Base-by-base conservation (phyloP, 2,797 vertebrate species). In the Diglossa cyanea region DNA sequence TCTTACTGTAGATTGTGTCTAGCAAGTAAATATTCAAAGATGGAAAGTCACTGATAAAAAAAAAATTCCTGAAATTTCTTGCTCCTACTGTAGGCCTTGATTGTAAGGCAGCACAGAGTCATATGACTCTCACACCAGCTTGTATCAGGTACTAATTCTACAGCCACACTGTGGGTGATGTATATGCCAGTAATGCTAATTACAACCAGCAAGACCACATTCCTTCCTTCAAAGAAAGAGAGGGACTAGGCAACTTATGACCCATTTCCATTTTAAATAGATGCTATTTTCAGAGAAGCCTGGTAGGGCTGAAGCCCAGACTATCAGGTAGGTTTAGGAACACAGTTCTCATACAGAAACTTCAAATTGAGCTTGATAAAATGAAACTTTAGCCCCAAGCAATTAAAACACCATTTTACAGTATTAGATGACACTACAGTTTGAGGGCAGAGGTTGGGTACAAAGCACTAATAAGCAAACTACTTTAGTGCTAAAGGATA, bases 261-360 rank as follows among this genome's bases (percentile, higher is more conserved):
- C 96, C 91, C 21, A 54, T 86, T 95, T 97, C 80, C 92, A 95
- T 94, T 94, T 92, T 93, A 96, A 97, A 82, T 25, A 95, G 95
- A 33, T 5, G 13, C 19, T 70, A 2, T 84, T 93, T 86, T 92
- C 67, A 78, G 76, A 81, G 85, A 50, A 83, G 57, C 39, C 35
- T 92, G 28, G 73, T 92, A 48, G 70, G 63, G 19, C 48, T 85
- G 57, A 89, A 61, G 74, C 40, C 48, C 33, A 37, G 16, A 58
- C 51, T 79, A n/a, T 70, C 1, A 9, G 60, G 44, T 6, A 75
- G 37, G 47, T 93, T 65, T 57, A 78, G 55, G 55, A 92, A 68
- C 19, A 67, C 25, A 30, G 33, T 39, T 93, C 33, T 75, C 8
- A 12, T 17, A 61, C 5, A 60, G 70, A 37, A 88, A 31, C 51